Conservation (phyloP, 2,888 invertebrate genomes). For the Trichopoda pennipes region DNA sequence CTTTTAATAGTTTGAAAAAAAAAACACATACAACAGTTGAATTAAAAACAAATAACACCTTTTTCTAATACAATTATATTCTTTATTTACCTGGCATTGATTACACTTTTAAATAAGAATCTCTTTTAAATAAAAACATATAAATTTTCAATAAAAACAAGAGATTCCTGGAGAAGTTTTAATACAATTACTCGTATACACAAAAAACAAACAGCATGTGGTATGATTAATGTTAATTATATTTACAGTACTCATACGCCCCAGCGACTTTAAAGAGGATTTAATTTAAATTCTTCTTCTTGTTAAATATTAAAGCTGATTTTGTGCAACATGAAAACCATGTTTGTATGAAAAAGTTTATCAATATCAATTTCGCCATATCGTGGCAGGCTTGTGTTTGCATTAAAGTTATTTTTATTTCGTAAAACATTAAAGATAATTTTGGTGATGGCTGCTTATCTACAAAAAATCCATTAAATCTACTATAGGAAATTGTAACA, state of each 20-base stretch:
- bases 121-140: neutral
- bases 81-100: slow-evolving; percentile 5
- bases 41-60: slow-evolving; percentile 14
- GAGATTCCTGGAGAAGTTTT: neutral
- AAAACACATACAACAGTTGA: neutral
- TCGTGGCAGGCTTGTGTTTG: no score
- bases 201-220: slow-evolving; percentile 8
- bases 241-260: slow-evolving; percentile 8
- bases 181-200: neutral
- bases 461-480: no score
- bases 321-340: no score
- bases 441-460: no score
- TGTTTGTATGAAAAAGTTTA: no score
- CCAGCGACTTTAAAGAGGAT: neutral
- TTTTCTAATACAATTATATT: neutral
- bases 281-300: neutral
- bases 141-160: neutral
- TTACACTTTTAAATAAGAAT: neutral
- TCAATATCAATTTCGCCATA: no score
- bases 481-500: no score
- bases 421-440: no score
- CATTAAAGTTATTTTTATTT: no score
- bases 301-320: no score
- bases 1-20: neutral
- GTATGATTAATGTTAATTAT: slow-evolving; percentile 45